A percentile compares a stretch with the other conserved stretches of the same genome.
Conservation (phyloP, 2,888 invertebrate genomes). For the Corbicula japonica region DNA sequence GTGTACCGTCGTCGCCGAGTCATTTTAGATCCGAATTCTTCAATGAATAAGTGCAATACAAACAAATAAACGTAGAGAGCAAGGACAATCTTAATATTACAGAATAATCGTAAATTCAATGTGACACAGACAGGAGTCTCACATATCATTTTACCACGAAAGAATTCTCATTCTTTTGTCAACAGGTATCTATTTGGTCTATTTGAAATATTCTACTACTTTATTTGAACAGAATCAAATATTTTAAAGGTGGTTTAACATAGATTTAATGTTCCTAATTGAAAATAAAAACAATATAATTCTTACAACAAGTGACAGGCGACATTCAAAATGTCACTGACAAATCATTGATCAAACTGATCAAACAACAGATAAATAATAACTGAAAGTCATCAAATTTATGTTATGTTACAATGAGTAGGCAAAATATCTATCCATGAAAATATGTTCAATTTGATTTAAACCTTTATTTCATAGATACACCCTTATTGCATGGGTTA, state of each 20-base stretch:
- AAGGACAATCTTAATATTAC: constrained; percentile 33
- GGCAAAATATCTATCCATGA: too few species aligned
- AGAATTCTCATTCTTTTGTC: constrained; percentile 54
- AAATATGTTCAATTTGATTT: too few species aligned
- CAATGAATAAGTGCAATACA: constrained; percentile 38
- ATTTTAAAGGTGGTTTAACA: constrained; percentile 25
- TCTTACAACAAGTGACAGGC: too few species aligned
- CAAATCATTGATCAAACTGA: too few species aligned
- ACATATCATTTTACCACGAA: constrained; percentile 53
- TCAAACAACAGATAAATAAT: too few species aligned
- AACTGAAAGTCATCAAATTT: too few species aligned
- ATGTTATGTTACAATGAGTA: too few species aligned
- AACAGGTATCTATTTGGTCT: constrained; percentile 43
- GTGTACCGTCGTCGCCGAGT: constrained; percentile 35
- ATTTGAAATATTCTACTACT: constrained; percentile 28
- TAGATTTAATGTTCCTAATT: background rate
- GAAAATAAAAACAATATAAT: background rate
- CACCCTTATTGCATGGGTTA: too few species aligned
- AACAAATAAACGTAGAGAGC: constrained; percentile 33
- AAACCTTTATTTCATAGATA: too few species aligned
- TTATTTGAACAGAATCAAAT: constrained; percentile 15
- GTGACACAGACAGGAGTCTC: constrained; percentile 36
- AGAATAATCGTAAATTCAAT: constrained; percentile 33
- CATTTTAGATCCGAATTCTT: constrained; percentile 31
- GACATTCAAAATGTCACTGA: too few species aligned